A percentile compares a stretch with the other conserved stretches of the same genome.
phyloP scores from a whole-genome alignment of 2,888 invertebrate genomes.

The Hypselothyrea guttata region DNA sequence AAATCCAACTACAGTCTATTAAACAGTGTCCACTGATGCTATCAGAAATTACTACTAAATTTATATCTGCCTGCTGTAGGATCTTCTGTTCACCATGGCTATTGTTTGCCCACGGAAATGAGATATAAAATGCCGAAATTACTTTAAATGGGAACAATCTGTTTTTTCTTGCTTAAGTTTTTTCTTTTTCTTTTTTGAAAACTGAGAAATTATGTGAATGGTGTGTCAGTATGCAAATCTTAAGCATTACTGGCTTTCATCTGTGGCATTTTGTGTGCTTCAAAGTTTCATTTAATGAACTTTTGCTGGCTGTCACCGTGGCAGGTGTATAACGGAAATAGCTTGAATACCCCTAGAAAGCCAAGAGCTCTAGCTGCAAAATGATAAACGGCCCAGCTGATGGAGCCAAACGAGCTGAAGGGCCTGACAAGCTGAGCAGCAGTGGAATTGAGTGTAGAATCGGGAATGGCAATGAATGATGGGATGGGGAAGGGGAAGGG shows the following conservation, averaged over 20 bases:
- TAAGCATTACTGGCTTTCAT: slow-evolving; percentile 29
- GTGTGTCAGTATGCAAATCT: slow-evolving; percentile 23
- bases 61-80: no score
- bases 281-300: slow-evolving; percentile 57
- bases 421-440: slow-evolving; percentile 27
- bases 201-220: slow-evolving; percentile 16
- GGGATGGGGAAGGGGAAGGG: background rate
- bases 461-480: background rate
- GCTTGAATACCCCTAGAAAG: slow-evolving; percentile 1
- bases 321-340: slow-evolving; percentile 9
- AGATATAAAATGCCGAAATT: slow-evolving; percentile 24
- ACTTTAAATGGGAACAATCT: slow-evolving; percentile 21
- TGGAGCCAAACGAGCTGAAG: slow-evolving; percentile 57
- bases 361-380: slow-evolving; percentile 22
- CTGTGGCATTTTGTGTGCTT: slow-evolving; percentile 9
- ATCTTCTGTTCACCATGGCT: background rate
- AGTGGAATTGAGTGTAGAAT: background rate
- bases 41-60: no score
- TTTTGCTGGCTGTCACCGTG: slow-evolving; percentile 38
- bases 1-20: no score
- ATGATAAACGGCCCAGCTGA: slow-evolving; percentile 68
- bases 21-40: no score
- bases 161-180: slow-evolving; percentile 4
- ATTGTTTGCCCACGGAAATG: slow-evolving; percentile 12
- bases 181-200: background rate